A percentile compares a stretch with the other conserved stretches of the same genome.
Conservation (phyloP, 1,140 invertebrate genomes). For the Watersipora subatra region DNA sequence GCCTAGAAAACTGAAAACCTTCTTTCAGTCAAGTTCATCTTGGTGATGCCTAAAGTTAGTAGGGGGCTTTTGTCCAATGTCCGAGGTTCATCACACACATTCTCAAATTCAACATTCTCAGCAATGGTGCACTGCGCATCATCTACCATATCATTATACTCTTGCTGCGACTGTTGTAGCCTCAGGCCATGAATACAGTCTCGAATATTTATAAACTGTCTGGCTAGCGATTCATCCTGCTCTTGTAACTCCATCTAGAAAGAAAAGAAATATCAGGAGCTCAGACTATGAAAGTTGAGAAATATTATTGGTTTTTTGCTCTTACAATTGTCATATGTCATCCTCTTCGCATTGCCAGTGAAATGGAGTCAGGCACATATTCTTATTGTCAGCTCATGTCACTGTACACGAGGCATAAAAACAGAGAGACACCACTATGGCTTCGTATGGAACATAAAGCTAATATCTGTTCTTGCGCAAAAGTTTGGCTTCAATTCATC, state of each 20-base stretch:
- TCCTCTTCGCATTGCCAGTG: too few species aligned
- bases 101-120: slow-evolving; percentile 21
- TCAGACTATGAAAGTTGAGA: too few species aligned
- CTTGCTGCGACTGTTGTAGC: slow-evolving; percentile 22
- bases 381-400: too few species aligned
- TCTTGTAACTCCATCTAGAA: slow-evolving; percentile 25
- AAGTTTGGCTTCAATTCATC: too few species aligned
- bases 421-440: too few species aligned
- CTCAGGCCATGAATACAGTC: slow-evolving; percentile 28
- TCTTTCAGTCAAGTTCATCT: slow-evolving; percentile 25
- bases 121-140: slow-evolving; percentile 27
- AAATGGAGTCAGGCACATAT: too few species aligned
- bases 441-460: too few species aligned
- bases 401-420: too few species aligned
- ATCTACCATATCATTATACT: slow-evolving; percentile 28
- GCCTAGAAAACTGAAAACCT: slow-evolving; percentile 29
- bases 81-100: slow-evolving; percentile 24
- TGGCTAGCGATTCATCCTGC: slow-evolving; percentile 25
- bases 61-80: slow-evolving; percentile 9
- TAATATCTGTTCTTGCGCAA: too few species aligned
- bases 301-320: too few species aligned
- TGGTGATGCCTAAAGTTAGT: slow-evolving; percentile 26
- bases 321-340: too few species aligned
- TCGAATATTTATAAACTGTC: slow-evolving; percentile 23
- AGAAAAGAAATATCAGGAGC: too few species aligned